phyloP scores from a whole-genome alignment of 2,888 invertebrate species.

The Drosophila sordidula region DNA sequence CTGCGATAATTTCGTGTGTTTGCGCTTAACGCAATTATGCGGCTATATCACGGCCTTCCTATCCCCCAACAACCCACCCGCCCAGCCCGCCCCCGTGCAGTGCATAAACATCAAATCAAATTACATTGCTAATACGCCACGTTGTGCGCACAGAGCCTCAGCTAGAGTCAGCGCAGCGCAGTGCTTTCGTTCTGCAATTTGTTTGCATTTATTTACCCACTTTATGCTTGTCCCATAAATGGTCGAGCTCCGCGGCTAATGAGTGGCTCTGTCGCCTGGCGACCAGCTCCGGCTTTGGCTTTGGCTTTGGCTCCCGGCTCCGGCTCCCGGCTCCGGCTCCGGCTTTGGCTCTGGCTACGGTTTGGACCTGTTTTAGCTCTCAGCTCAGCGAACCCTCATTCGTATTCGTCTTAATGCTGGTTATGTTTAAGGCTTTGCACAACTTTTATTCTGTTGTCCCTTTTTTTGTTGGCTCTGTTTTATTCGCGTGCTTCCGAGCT shows the following conservation, averaged over 20 bases:
- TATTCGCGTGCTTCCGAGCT: constrained; percentile 52
- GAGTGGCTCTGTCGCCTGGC: constrained; percentile 30
- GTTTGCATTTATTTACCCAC: constrained; percentile 55
- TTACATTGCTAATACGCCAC: constrained; percentile 76
- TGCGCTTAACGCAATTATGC: constrained; percentile 66
- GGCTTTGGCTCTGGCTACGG: neutral
- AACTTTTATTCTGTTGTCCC: constrained; percentile 41
- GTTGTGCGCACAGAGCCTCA: constrained; percentile 49
- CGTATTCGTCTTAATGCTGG: constrained; percentile 30
- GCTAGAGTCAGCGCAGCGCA: constrained; percentile 40
- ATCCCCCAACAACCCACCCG: neutral
- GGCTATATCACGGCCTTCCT: constrained; percentile 39
- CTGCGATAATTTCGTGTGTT: constrained; percentile 61
- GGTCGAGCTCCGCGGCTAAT: constrained; percentile 50
- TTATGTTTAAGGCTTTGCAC: constrained; percentile 28
- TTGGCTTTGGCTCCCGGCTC: constrained; percentile 2
- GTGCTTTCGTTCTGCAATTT: constrained; percentile 69
- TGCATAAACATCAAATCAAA: constrained; percentile 77
- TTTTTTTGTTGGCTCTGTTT: constrained; percentile 36
- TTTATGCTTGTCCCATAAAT: constrained; percentile 49
- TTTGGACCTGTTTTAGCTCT: constrained; percentile 12
- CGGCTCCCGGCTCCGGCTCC: neutral
- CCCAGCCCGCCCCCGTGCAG: constrained; percentile 6
- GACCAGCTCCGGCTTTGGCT: neutral
- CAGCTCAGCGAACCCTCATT: constrained; percentile 5